These are phyloP conservation scores for Caenorhabditis wallacei DNA, from an alignment of 2,888 invertebrate genomes.

Conservation along the genomic window DNA sequence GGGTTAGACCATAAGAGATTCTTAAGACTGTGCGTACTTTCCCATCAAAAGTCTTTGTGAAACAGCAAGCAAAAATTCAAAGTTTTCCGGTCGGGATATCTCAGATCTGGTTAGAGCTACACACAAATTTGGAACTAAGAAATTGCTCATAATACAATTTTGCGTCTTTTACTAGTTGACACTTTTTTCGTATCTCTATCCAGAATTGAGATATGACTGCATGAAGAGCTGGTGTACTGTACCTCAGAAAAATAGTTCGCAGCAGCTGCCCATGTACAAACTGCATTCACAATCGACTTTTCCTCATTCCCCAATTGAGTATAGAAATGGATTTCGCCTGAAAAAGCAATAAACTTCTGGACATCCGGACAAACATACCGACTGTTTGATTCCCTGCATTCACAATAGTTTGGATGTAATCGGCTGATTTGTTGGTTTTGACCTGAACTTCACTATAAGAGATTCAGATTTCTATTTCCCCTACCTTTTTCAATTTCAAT, in stretches of 20 bases:
- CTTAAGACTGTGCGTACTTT: no score
- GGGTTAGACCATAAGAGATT: no score
- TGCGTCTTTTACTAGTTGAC: no score
- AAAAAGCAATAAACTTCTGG: constrained; percentile 15
- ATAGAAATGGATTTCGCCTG: constrained; percentile 80
- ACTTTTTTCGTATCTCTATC: no score
- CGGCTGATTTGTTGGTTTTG: constrained; percentile 52
- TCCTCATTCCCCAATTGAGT: constrained; percentile 70
- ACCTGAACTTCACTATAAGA: constrained; percentile 25
- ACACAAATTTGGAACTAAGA: no score
- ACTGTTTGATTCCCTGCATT: constrained; percentile 61
- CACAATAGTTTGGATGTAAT: constrained; percentile 59
- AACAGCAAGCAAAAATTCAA: no score
- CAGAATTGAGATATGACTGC: no score
- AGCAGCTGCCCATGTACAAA: constrained; percentile 78
- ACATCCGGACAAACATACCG: constrained; percentile 19
- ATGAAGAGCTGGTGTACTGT: no score
- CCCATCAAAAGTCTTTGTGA: no score
- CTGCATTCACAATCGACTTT: constrained; percentile 71
- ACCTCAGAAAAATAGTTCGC: constrained; percentile 78
- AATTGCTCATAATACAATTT: no score
- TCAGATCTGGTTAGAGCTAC: no score
- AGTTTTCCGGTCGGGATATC: no score
- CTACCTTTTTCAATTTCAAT: constrained; percentile 68
- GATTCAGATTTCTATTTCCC: neutral